phyloP scores from a whole-genome alignment of 2,888 invertebrate species.

The Antheraea yamamai region DNA sequence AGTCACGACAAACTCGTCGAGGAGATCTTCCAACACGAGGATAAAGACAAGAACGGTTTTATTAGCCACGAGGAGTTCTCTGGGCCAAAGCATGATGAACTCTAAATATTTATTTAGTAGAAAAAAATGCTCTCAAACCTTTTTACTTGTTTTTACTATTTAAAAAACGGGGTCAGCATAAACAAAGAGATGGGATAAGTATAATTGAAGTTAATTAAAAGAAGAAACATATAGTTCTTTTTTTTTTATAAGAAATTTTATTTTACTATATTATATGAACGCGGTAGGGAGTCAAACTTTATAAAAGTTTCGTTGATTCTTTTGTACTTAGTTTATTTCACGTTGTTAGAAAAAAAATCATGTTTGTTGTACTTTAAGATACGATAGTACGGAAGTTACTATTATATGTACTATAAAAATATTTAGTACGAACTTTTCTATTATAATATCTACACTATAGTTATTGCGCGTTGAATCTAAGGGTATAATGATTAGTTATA shows the following conservation, averaged over 20 bases:
- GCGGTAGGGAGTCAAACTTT: not conserved
- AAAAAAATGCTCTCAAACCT: not conserved
- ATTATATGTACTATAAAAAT: not conserved
- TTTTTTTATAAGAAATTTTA: constrained; percentile 11
- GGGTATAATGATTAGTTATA: not conserved
- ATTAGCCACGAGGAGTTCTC: constrained; percentile 98
- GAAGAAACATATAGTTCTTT: not conserved
- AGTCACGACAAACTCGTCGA: constrained; percentile 96
- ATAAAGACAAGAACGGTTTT: constrained; percentile 97
- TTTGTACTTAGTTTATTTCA: constrained; percentile 18
- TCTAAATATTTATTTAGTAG: constrained; percentile 79
- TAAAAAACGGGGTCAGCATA: constrained; percentile 13
- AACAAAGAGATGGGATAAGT: constrained; percentile 2
- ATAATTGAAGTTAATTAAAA: constrained; percentile 4
- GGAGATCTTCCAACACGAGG: constrained; percentile 98
- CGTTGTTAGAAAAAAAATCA: constrained; percentile 15
- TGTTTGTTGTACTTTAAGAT: constrained; percentile 16
- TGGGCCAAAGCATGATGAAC: constrained; percentile 98
- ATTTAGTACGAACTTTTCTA: not conserved
- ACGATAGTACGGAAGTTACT: constrained; percentile 8
- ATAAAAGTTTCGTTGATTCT: constrained; percentile 16
- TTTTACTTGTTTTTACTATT: constrained; percentile 15
- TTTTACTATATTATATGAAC: constrained; percentile 7
- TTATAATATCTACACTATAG: not conserved
- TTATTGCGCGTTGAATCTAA: not conserved